Base-by-base conservation (phyloP, 1,140 invertebrate species). In the Bombus sylvicola region DNA sequence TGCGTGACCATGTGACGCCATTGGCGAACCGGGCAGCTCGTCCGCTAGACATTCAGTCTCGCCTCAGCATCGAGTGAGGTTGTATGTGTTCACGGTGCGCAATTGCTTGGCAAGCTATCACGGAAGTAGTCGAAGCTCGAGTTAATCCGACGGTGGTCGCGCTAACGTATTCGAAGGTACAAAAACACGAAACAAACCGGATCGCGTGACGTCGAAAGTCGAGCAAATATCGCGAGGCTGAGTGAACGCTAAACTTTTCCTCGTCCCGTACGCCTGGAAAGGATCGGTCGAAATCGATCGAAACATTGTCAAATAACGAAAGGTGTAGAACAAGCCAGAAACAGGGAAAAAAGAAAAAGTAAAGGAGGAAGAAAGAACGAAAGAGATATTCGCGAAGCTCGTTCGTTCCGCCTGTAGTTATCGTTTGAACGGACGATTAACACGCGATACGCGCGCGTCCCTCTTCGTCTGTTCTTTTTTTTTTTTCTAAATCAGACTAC, bases 1-100 rank as follows among this genome's bases (percentile, higher is more conserved):
- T 94, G 94, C 94, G 94, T 94, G 82, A 91, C 89, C 74, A 77
- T 83, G 88, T 95, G 94, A 95, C 94, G 94, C 94, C 94, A 95
- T 90, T 94, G 94, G 93, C 81, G 94, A 94, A 94, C 93, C 92
- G 91, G 91, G 91, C 91, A 91, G 89, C 86, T 89, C 86, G 83
- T 81, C 87, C 85, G 84, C 89, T 88, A 94, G 94, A 94, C 94
- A 94, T 69, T 94, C 93, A 95, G 94, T 95, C 94, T 95, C 94
- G 93, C 91, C 92, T 92, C 86, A 91, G 88, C 93, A 90, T 88
- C 93, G 88, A 80, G 77, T 39, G 83, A 88, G 89, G 83, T 90
- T 69, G 79, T 79, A 64, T 22, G 31, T 68, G 64, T 73, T 68
- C 41, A 12, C 57, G 18, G 43, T 43, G 59, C 18, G 28, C 31